Evolutionary conservation across 2,888 invertebrate species (phyloP).

Genomic region (Tipula helvola): DNA sequence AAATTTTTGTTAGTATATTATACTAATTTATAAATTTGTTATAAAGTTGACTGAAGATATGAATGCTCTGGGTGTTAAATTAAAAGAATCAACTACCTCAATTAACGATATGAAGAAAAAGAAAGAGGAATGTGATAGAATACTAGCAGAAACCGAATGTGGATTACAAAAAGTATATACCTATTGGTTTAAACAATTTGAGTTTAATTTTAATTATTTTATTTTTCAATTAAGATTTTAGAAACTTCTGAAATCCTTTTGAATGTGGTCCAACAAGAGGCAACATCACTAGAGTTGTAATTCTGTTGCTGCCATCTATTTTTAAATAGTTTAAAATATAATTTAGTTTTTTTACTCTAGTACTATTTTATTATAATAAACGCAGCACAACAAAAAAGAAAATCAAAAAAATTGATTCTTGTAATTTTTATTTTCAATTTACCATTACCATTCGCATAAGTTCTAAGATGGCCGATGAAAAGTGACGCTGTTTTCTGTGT

Average conservation of each 20-base stretch:
- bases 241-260: conserved; percentile 5
- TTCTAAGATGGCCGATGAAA: conserved; percentile 7
- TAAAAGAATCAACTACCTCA: neutral
- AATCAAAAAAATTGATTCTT: neutral
- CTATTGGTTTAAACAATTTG: neutral
- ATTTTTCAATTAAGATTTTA: neutral
- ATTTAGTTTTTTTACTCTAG: neutral
- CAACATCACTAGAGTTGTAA: neutral
- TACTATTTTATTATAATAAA: neutral
- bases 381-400: neutral
- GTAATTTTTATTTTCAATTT: neutral
- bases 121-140: neutral
- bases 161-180: conserved; percentile 5
- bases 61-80: neutral
- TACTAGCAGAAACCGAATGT: neutral
- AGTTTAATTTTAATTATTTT: neutral
- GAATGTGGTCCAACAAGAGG: neutral
- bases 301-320: neutral
- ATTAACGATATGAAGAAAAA: neutral
- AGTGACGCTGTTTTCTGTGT: neutral
- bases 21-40: neutral
- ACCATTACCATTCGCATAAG: neutral
- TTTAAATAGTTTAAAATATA: neutral
- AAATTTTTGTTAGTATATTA: neutral
- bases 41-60: neutral